Base-by-base conservation (phyloP, 2,888 invertebrate genomes). In the Trissolcus brochymenae region DNA sequence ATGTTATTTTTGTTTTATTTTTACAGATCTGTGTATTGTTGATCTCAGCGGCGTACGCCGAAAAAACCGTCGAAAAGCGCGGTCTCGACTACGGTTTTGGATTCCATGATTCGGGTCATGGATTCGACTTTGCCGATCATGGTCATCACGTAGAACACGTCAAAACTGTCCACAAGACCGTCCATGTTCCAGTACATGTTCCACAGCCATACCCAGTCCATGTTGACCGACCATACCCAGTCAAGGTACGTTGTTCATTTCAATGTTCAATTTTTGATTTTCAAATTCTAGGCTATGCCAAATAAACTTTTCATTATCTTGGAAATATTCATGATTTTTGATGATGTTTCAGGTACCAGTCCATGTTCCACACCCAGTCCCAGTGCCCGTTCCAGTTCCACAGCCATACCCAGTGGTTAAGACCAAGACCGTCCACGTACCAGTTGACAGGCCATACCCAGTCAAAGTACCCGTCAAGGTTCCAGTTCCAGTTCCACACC, bases 401-500 rank as follows among this genome's bases (percentile, higher is more conserved):
- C 89, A 90, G 80, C 89, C 90, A 11, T 90, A 91, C 78, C 89
- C 90, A 76, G 89, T 91, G 17, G 79, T 90, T n/a, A 83, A 88
- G 40, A 88, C 88, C 62, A 84, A 82, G 74, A 87, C 88, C 2
- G 87, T 91, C 61, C 79, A 88, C 9, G 90, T 91, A 46, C 91
- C 91, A 64, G 91, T 91, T 43, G 90, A 91, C 79, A 90, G 90
- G 78, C 91, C 91, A 9, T 89, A 88, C 80, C 90, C 90, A 21
- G 90, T 91, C 6, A 86, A 90, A 75, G 91, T 91, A 53, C 90
- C 90, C 49, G 89, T 91, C 17, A 89, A 90, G 83, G 92, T 92
- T 16, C 91, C 92, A 2, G 91, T 91, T n/a, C 92, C 92, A 7
- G 88, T 89, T 29, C 87, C 89, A 11, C 88, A 89, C 2, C 87